Conservation (phyloP, 2,888 invertebrate species). For the Pegoplata infirma region DNA sequence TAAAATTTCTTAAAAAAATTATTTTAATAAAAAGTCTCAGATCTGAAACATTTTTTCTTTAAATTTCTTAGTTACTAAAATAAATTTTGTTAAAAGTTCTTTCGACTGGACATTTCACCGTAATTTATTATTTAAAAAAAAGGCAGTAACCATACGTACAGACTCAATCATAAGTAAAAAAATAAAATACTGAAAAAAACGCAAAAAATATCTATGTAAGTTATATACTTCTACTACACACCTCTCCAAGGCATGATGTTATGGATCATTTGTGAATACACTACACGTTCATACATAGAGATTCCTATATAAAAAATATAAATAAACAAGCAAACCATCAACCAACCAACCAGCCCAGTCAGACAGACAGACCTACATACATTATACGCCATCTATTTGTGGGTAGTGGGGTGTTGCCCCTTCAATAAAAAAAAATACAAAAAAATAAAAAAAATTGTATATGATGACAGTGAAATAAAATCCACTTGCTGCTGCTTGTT, state of each 20-base stretch:
- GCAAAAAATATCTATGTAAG: conserved; percentile 24
- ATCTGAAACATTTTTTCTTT: no score
- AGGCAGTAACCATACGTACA: conserved; percentile 20
- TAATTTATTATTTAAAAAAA: no score
- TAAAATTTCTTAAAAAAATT: no score
- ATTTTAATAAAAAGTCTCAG: no score
- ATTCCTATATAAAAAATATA: background rate
- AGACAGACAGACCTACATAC: background rate
- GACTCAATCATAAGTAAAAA: conserved; percentile 35
- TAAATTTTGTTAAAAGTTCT: no score
- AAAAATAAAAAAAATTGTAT: conserved; percentile 10
- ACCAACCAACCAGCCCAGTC: conserved; percentile 29
- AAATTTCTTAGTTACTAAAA: background rate
- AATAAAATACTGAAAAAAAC: conserved; percentile 6
- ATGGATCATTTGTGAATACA: conserved; percentile 35
- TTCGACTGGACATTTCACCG: no score
- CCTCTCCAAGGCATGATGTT: conserved; percentile 34
- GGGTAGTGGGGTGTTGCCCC: conserved; percentile 52
- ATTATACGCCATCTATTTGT: conserved; percentile 33
- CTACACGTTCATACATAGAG: background rate
- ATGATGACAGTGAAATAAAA: conserved; percentile 56
- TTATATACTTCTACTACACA: conserved; percentile 29
- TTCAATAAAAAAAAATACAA: conserved; percentile 24
- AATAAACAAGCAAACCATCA: conserved; percentile 22
- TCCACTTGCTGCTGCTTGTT: conserved; percentile 47